Evolutionary conservation across 2,888 invertebrate genomes (phyloP), one percentile per base, ranked within the genome.

Genomic region (Resseliella maxima): DNA sequence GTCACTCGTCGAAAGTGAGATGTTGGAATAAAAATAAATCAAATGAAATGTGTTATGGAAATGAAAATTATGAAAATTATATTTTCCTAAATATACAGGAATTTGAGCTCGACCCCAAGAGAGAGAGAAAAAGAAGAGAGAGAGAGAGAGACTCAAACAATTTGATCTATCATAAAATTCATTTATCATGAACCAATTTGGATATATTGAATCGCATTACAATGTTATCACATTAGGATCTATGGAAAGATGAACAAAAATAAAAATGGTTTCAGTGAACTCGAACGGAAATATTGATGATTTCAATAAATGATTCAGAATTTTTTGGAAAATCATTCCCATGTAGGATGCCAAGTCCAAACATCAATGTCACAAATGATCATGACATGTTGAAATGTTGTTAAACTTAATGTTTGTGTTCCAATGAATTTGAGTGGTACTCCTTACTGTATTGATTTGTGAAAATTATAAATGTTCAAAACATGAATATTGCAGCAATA

Each of bases 121-220:
- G 2, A 41, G 41, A 12, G 41, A 41, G 8, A 6, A 72, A 24
- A n/a, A 3, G 12, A 2, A 5, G 59, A 59, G 5, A 59, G 18
- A 59, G 8, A 72, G 31, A 72, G 0, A 5, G 31, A 72, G 31
- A 59, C 59, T 24, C n/a, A 72, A 72, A 72, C 72, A 72, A 72
- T 72, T 72, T 35, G 72, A 18, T 35, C 31, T 2, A 72, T 83
- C 38, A 38, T 10, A 38, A 83, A n/a, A 83, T 83, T 83, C 83
- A 83, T 83, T 83, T 83, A 83, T 83, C 83, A 83, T 72, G 31
- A 72, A 31, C 31, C 72, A 72, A 72, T 72, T 72, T 72, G 35
- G 31, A 31, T 31, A 72, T 31, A 72, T 72, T 72, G 72, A 72
- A 72, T 72, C 31, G 72, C 72, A 72, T 72, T 72, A 72, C 72